Evolutionary conservation across 1,140 invertebrate species (phyloP).

Genomic region (Cryptotermes secundus): DNA sequence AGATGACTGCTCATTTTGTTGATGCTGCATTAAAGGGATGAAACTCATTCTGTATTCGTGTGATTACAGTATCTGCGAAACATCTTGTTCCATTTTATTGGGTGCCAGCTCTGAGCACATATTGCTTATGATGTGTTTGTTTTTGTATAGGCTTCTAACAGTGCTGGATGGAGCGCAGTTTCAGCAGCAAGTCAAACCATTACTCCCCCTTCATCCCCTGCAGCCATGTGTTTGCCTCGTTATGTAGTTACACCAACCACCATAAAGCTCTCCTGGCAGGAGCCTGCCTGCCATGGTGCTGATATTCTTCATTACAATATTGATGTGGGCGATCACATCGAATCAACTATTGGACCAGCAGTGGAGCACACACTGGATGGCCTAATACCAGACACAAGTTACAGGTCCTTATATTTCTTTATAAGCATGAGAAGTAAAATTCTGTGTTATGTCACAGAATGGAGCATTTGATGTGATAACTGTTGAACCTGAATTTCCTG

Average conservation of each 20-base stretch:
- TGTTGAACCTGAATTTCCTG: too few species aligned
- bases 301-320: conserved; percentile 74
- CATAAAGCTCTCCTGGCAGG: conserved; percentile 69
- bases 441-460: too few species aligned
- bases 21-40: too few species aligned
- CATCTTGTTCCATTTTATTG: too few species aligned
- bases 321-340: conserved; percentile 61
- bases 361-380: conserved; percentile 48
- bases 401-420: conserved; percentile 48
- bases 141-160: conserved; percentile 64
- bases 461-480: too few species aligned
- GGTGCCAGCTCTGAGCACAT: too few species aligned
- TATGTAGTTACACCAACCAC: conserved; percentile 63
- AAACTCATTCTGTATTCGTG: too few species aligned
- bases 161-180: conserved; percentile 70
- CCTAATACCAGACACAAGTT: conserved; percentile 56
- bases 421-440: background rate
- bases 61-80: too few species aligned
- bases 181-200: conserved; percentile 60
- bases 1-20: too few species aligned
- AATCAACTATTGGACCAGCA: conserved; percentile 55
- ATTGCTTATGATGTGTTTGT: background rate
- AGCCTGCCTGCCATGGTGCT: conserved; percentile 68
- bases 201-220: conserved; percentile 73
- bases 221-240: conserved; percentile 61